Conservation (phyloP, 2,888 invertebrate species). For the Zygothrica quintamaculata region DNA sequence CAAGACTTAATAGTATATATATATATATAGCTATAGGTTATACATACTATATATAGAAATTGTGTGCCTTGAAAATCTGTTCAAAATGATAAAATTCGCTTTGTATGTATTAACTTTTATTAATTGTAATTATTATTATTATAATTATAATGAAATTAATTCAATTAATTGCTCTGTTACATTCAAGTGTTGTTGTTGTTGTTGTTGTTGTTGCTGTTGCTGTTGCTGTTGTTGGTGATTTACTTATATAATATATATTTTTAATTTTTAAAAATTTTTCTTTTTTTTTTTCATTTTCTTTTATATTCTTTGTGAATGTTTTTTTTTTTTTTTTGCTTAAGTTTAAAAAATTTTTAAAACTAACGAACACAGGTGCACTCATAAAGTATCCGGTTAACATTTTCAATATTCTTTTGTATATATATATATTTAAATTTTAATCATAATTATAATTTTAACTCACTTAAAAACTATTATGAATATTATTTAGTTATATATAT, state of each 20-base stretch:
- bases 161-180: conserved; percentile 41
- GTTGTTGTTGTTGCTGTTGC: conserved; percentile 20
- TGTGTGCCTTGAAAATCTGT: too few relatives aligned
- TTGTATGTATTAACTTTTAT: conserved; percentile 72
- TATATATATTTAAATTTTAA: conserved; percentile 34
- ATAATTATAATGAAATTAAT: conserved; percentile 45
- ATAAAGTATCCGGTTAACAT: conserved; percentile 77
- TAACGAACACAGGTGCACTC: conserved; percentile 82
- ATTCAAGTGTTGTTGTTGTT: conserved; percentile 26
- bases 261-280: too few relatives aligned
- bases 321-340: conserved; percentile 37
- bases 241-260: too few relatives aligned
- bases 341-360: conserved; percentile 42
- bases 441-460: conserved; percentile 33
- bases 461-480: conserved; percentile 37
- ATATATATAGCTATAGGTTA: background rate
- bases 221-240: too few relatives aligned
- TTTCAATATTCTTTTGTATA: conserved; percentile 55
- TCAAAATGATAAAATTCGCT: conserved; percentile 61
- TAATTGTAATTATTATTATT: conserved; percentile 46
- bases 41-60: conserved; percentile 6
- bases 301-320: conserved; percentile 7
- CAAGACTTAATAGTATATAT: too few relatives aligned
- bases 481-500: conserved; percentile 5
- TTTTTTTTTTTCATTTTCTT: conserved; percentile 4